Evolutionary conservation across 2,797 vertebrate species (phyloP), one percentile per base, ranked within the genome.

Genomic region (Trematomus bernacchii): DNA sequence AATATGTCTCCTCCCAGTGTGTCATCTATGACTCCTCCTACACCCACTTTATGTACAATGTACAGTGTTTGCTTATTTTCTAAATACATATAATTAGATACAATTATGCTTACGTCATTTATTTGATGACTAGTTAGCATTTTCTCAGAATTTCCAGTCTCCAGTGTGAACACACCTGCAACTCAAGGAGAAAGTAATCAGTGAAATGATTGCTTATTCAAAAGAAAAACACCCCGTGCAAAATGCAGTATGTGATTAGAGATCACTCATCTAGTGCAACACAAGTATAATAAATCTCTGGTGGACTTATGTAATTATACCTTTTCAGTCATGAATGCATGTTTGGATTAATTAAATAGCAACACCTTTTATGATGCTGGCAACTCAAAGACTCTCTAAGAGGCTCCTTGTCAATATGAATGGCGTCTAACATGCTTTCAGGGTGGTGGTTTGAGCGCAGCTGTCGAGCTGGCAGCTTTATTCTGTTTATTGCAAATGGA

Each of bases 81-180:
- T 60, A 71, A 84, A 79, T 37, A 80, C 12, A 48, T 46, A 58
- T 85, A 74, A 89, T 85, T 76, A 77, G 21, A 80, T 70, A 53
- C 72, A 72, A 86, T 81, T 73, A 66, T 6, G 40, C 65, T 21
- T 44, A 58, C 43, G 52, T 80, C 73, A 23, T 55, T 43, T n/a
- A 37, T 76, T 44, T 73, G 55, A 80, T 71, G 61, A 60, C 62
- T 64, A 19, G 70, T 44, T 60, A 9, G 21, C 21, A 15, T 78
- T 48, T 69, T 46, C 57, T 61, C n/a, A 10, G 23, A 44, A 50
- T 54, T 53, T 47, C 33, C 33, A 37, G 33, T 1, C 33, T 37
- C 33, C 33, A 37, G 33, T 37, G 33, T 70, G 55, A 55, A 52
- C 67, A 57, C 47, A 54, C 52, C 23, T 71, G 58, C 33, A 44